Evolutionary conservation across 2,797 vertebrate species (phyloP).

Genomic region (Gymnocypris eckloni): DNA sequence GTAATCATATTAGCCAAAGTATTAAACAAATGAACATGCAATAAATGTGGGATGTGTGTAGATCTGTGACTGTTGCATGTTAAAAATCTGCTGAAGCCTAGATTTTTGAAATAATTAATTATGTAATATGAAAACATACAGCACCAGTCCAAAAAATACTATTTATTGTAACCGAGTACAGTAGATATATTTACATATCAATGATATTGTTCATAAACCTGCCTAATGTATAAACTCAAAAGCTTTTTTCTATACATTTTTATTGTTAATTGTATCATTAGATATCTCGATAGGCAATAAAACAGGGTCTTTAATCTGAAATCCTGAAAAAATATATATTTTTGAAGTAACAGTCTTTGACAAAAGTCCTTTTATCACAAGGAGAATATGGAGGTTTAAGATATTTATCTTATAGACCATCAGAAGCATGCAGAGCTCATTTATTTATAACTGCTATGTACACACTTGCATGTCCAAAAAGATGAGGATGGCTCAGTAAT

Average conservation of each 20-base stretch:
- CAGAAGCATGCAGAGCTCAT: neutral
- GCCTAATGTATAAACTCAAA: neutral
- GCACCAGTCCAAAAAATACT: neutral
- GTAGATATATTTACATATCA: neutral
- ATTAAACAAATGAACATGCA: neutral
- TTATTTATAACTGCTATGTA: neutral
- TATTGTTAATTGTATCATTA: neutral
- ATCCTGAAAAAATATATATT: neutral
- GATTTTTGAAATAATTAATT: neutral
- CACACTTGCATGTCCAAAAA: neutral
- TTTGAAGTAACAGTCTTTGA: neutral
- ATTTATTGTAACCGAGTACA: neutral
- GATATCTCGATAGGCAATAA: neutral
- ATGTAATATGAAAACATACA: neutral
- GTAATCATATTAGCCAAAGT: neutral
- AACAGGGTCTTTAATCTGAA: neutral
- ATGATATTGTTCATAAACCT: neutral
- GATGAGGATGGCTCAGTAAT: conserved; percentile 15
- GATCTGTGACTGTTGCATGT: neutral
- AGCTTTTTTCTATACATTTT: neutral
- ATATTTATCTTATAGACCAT: neutral
- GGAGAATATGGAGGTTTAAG: neutral
- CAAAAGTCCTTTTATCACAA: neutral
- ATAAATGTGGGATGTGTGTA: neutral
- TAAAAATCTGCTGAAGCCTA: neutral